Base-by-base conservation (phyloP, 2,113 vertebrate species). In the Cranoglanis bouderius region DNA sequence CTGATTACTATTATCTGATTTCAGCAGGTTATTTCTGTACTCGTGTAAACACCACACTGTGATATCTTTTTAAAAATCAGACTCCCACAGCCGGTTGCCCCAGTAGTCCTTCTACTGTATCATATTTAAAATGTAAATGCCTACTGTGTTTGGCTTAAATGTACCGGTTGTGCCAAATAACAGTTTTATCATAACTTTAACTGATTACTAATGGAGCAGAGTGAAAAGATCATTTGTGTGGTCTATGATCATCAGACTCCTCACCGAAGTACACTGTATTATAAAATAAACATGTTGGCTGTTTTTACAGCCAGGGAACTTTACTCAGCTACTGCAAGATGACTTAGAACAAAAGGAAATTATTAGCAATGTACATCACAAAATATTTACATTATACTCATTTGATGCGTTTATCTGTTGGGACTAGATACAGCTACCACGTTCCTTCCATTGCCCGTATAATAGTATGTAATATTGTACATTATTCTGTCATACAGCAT, bases 1-100 rank as follows among this genome's bases (percentile, higher is more conserved):
- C 26, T 49, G 43, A n/a, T 77, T 38, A 55, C n/a, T 78, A 49
- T 57, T 82, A 82, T 82, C 78, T 82, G 78, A 82, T 55, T 82
- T 55, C 32, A 38, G 32, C 19, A 82, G 18, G 80, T 57, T 82
- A 59, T 82, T 82, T 57, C 5, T 38, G 53, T 82, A 57, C 19
- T 82, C 0, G 10, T 57, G 51, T 82, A 82, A 82, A 55, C 49
- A 53, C 16, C 78, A 82, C 16, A 57, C 49, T 32, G 75, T 49
- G 13, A 80, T 51, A 51, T 51, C 75, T 16, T n/a, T 78, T 78
- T 51, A 32, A n/a, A 51, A 51, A 80, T 53, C 26, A 78, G 75
- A 78, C 43, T 51, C 46, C 46, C 16, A 13, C 0, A 51, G 75
- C 75, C 5, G 16, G 6, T 53, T 53, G 7, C 16, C 5, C 29